Percentiles rank a stretch among this genome's conserved stretches.
Evolutionary conservation across 2,113 vertebrate genomes (phyloP).

Genomic region (Noctilio leporinus): DNA sequence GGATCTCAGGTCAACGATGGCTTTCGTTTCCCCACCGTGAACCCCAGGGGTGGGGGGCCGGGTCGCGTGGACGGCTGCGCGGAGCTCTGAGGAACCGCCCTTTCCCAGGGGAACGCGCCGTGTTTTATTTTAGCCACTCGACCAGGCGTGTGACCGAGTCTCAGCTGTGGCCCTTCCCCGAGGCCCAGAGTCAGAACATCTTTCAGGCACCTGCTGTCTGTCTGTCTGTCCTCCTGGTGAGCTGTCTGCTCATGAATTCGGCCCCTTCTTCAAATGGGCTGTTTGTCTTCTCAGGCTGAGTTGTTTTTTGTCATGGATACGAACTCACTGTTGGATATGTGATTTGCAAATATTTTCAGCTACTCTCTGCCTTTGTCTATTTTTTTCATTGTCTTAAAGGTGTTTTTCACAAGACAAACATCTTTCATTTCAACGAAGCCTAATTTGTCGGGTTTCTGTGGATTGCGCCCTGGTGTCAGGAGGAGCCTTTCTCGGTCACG

Average conservation of each 20-base stretch:
- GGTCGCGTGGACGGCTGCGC: accelerated
- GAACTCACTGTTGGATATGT: accelerated
- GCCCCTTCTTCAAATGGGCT: background rate
- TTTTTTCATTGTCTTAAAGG: background rate
- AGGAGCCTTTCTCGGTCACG: background rate
- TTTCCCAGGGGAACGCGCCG: accelerated
- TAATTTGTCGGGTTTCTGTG: background rate
- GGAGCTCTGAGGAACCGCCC: background rate
- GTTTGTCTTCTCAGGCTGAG: accelerated
- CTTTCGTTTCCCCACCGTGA: background rate
- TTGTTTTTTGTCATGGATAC: accelerated
- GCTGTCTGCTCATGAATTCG: accelerated
- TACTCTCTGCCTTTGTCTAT: background rate
- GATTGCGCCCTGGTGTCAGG: background rate
- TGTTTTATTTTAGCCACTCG: accelerated
- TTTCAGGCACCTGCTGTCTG: background rate
- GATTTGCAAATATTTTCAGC: background rate
- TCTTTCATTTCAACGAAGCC: background rate
- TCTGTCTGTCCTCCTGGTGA: accelerated
- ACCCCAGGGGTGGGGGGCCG: background rate
- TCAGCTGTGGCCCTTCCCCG: background rate
- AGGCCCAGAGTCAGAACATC: background rate
- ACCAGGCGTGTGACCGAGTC: accelerated
- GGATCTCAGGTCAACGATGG: background rate
- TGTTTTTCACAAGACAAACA: background rate